Base-by-base conservation (phyloP, 2,797 vertebrate genomes). In the Mormyrus proboscirostris region DNA sequence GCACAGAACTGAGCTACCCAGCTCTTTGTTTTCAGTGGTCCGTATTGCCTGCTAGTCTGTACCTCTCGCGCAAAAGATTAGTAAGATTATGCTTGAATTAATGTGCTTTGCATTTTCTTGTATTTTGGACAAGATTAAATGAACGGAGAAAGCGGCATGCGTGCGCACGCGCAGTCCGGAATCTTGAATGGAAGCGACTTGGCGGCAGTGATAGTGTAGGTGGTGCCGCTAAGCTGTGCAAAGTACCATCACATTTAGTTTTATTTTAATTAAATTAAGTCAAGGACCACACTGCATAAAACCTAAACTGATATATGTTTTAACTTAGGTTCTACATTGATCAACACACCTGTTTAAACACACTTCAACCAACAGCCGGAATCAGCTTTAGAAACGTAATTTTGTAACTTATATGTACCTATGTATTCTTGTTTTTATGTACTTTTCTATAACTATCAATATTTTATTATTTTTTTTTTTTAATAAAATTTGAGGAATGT, bases 341-440 rank as follows among this genome's bases (percentile, higher is more conserved):
- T 22, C 22, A 69, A 14, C 65, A 33, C 29, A 14, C 29, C 4
- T 25, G n/a, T 22, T 10, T 50, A n/a, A 84, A 82, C 76, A 7
- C 14, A 49, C 47, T 84, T 84, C n/a, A 84, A 50, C n/a, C 82
- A 84, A 84, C 47, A 84, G 33, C 33, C 69, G 41, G 79, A 50
- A 83, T 41, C 69, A 76, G 82, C 82, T 84, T 84, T 50, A 84
- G 29, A 49, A 89, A 82, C 14, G 51, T 22, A 88, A 83, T 89
- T 16, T 89, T 55, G 57, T 65, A 84, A 89, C 76, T 89, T 55
- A 83, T 41, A 25, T 47, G 73, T 89, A 79, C 44, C 53, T 89
- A 53, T 89, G 55, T 89, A 79, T 89, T 25, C 33, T 59, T 84
- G n/a, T 85, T 47, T 85, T 49, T 59, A 62, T 89, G 29, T 65